Base-by-base conservation (phyloP, 2,888 invertebrate genomes). In the Hipparchia sbordonii region DNA sequence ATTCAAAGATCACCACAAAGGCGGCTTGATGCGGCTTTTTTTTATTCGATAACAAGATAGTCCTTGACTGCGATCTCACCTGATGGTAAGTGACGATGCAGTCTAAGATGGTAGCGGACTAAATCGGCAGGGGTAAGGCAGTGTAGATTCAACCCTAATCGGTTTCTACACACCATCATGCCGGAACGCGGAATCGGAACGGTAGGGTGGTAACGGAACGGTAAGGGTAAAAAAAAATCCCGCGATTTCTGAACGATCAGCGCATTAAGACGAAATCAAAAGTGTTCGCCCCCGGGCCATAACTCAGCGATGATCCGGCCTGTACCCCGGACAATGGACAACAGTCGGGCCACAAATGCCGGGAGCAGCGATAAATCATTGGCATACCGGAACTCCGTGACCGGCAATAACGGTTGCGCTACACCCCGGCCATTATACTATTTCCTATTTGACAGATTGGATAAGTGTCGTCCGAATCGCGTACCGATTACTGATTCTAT, bases 321-420 rank as follows among this genome's bases (percentile, higher is more conserved):
- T 88, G 88, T 90, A 90, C 88, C 87, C 86, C 84, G 83, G 85
- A 92, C 92, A 92, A 92, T 91, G 84, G 88, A 92, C 90, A 91
- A 89, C 90, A 89, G 87, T 85, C 88, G 69, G 39, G 89, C 89
- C 90, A 83, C 88, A 87, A 88, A 91, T 90, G 86, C 92, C 88
- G 86, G 85, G 84, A 88, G 87, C 88, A 85, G 81, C 84, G 80
- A 90, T 93, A 93, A 92, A 93, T 93, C 92, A 93, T 93, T 86
- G 89, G 85, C 92, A 91, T 92, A 90, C 91, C 93, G 93, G 93
- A 93, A 93, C 89, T 89, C 89, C 89, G 91, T 88, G 86, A 87
- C 87, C 84, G 82, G 87, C 88, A 89, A 91, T 91, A 91, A 91
- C 91, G 88, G 88, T 86, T 87, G 82, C 88, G 84, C 78, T 84